Percentiles rank a stretch among this genome's conserved stretches.
phyloP scores from a whole-genome alignment of 2,797 vertebrate genomes.

The Arremon aurantiirostris region DNA sequence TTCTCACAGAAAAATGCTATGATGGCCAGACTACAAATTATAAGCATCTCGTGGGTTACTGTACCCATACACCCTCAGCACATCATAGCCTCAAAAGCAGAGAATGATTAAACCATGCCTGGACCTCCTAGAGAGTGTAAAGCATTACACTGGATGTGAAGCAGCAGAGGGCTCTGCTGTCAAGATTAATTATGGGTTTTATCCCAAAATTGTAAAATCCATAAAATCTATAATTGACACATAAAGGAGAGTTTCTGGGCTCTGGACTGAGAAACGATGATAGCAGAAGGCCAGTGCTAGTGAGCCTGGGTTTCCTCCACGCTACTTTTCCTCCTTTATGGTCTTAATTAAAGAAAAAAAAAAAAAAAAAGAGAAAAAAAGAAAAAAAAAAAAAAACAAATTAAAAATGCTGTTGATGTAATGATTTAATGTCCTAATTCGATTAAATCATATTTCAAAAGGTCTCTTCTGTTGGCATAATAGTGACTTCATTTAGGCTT shows the following conservation, averaged over 20 bases:
- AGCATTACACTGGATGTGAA: background rate
- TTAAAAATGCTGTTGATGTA: background rate
- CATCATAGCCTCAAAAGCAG: background rate
- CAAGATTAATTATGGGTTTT: too few relatives aligned
- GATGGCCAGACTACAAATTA: background rate
- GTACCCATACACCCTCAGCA: rapidly evolving
- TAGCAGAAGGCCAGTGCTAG: too few relatives aligned
- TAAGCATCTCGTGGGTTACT: rapidly evolving
- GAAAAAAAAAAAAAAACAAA: too few relatives aligned
- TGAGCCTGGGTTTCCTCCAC: too few relatives aligned
- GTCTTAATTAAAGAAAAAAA: too few relatives aligned
- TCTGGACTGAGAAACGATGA: too few relatives aligned
- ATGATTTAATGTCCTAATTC: background rate
- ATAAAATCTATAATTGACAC: too few relatives aligned
- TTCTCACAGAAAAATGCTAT: background rate
- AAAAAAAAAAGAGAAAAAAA: background rate
- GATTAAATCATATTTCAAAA: background rate
- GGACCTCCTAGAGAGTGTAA: background rate
- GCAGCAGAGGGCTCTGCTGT: background rate
- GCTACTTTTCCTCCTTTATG: too few relatives aligned
- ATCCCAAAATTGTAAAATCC: too few relatives aligned
- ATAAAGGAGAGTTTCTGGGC: too few relatives aligned
- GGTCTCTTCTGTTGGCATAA: background rate
- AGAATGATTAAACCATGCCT: background rate
- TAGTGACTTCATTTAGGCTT: background rate